These are phyloP conservation scores for Amphiura filiformis DNA, from an alignment of 35 echinoderm and acorn worm genomes.

Conservation along the genomic window DNA sequence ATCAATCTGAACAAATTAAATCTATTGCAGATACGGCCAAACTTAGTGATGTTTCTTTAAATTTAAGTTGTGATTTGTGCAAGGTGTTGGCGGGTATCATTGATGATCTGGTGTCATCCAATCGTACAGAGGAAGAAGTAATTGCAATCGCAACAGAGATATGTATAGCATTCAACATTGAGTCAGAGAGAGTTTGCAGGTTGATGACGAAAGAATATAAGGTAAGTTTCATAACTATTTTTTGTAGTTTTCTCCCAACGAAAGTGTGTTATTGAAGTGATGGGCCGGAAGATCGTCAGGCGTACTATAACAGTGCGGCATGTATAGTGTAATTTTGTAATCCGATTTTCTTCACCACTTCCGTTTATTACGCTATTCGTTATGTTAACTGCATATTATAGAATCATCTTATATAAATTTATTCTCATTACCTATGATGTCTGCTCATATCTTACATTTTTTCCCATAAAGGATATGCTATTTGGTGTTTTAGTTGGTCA, in stretches of 20 bases:
- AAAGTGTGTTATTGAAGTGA: too few relatives aligned
- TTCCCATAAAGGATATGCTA: constrained; percentile 50
- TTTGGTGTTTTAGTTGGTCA: constrained; percentile 42
- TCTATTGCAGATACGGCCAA: too few relatives aligned
- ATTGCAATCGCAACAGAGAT: constrained; percentile 37
- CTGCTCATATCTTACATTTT: neutral
- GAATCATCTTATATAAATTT: too few relatives aligned
- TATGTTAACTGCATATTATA: too few relatives aligned
- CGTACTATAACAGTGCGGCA: too few relatives aligned
- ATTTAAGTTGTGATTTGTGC: constrained; percentile 33
- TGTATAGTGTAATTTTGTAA: too few relatives aligned
- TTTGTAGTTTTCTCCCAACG: too few relatives aligned
- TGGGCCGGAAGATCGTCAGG: too few relatives aligned
- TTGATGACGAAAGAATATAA: constrained; percentile 55
- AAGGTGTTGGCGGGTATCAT: constrained; percentile 23
- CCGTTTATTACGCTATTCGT: too few relatives aligned
- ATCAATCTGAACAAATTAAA: too few relatives aligned
- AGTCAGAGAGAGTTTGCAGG: constrained; percentile 55
- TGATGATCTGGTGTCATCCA: constrained; percentile 35
- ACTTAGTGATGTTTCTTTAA: too few relatives aligned
- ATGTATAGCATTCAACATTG: constrained; percentile 48
- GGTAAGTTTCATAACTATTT: too few relatives aligned
- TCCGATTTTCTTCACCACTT: neutral
- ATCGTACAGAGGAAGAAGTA: constrained; percentile 46
- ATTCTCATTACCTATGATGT: neutral